Base-by-base conservation (phyloP, 2,888 invertebrate species). In the Tipula helvola region DNA sequence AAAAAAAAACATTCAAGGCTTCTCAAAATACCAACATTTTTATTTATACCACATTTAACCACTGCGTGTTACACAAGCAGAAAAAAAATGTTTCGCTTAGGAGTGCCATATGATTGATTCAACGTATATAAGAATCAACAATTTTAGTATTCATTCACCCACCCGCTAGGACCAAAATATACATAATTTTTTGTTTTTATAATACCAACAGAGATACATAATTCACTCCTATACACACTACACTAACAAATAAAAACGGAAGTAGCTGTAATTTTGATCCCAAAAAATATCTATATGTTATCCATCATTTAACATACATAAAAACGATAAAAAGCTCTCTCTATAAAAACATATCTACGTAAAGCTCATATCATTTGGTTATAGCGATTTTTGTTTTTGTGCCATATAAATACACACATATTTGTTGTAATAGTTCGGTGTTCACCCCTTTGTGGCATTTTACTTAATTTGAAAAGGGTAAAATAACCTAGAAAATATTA, bases 221-320 rank as follows among this genome's bases (percentile, higher is more conserved):
- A 71, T 71, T 71, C 71, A 71, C 71, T 71, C 28, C 28, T 16
- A 57, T 12, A 44, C 44, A 44, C 44, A 44, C 44, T 10, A 57
- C 52, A 57, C 16, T 16, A 39, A 5, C 5, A 16, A 52, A 52
- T 5, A 71, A 16, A 57, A 71, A 71, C 71, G 71, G 71, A 71
- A 71, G 71, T 71, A 71, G 71, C 71, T 71, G 71, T 71, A 71
- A 71, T 71, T 71, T 71, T 71, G 71, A 71, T 71, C 71, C 71
- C 71, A 71, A 71, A 71, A 44, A 28, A 71, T 71, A 71, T 71
- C 71, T 71, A 71, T 28, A 8, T 28, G 71, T 71, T 71, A 71
- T 71, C 71, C 71, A 71, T 71, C 71, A 71, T 71, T 71, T 71
- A 71, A 18, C 71, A 71, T 13, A 71, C 71, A 71, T 28, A 71